Evolutionary conservation across 2,888 invertebrate genomes (phyloP), one percentile per base, ranked within the genome.

Genomic region (Brachypterus glaber): DNA sequence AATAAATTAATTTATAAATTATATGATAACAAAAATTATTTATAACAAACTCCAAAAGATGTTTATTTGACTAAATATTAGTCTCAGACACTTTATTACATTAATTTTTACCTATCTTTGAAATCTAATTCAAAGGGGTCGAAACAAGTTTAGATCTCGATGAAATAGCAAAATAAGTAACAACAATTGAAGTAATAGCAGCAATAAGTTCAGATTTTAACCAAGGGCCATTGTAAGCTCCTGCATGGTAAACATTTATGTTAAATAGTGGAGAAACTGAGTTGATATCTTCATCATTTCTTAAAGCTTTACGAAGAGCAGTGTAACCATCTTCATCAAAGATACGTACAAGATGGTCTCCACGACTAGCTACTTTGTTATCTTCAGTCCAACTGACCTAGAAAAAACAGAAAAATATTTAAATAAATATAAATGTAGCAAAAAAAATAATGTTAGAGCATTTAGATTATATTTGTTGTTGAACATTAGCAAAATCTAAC

Each of bases 321-420:
- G 86, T 80, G 68, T 85, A 93, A 41, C 90, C 88, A 58, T 96
- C 95, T 68, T 96, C 95, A 52, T 95, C 92, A 55, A 84, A 83
- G 13, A 97, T 69, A 44, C 82, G 79, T 33, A 96, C 74, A 40
- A 75, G 74, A 52, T 88, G 83, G 32, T 80, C 78, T 17, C 92
- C 93, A 31, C 88, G 79, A 37, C 79, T 77, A 0, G 90, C 82
- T 51, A 82, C 81, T 32, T 82, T 78, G 16, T 83, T 77, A 45
- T 93, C 93, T 59, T 91, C 89, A 7, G 84, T 86, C 89, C 93
- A 93, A 50, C 95, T 95, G 15, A 96, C 82, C 86, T 92, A 30
- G 12, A 43, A 45, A 38, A 43, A 16, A 7, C 9, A 9, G 32
- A 41, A 40, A 13, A 31, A 31, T 40, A 16, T 8, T 31, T 31